These are phyloP conservation scores for Poeciliopsis prolifica DNA, from an alignment of 2,113 vertebrate species.

Conservation along the genomic window DNA sequence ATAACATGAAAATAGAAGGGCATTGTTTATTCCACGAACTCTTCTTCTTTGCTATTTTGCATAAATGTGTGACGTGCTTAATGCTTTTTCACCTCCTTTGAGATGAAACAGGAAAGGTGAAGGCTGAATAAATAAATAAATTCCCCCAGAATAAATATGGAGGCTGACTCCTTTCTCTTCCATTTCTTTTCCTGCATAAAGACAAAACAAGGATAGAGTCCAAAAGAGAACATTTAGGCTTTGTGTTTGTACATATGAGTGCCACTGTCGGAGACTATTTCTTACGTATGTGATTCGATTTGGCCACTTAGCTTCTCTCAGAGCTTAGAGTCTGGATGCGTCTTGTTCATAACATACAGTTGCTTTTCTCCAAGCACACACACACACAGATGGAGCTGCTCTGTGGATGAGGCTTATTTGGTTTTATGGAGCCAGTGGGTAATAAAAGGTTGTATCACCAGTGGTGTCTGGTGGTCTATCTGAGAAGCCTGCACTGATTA, in stretches of 20 bases:
- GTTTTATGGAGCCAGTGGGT: conserved; percentile 55
- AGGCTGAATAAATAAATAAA: conserved; percentile 46
- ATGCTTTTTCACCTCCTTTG: conserved; percentile 25
- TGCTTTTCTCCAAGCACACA: conserved; percentile 5
- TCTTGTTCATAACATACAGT: conserved; percentile 3
- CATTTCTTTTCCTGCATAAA: background rate
- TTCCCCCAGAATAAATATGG: conserved; percentile 46
- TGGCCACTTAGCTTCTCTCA: conserved; percentile 25
- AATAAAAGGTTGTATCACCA: conserved; percentile 55
- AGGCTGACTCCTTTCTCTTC: conserved; percentile 29
- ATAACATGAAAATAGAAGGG: background rate
- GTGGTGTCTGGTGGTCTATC: conserved; percentile 33
- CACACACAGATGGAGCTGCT: conserved; percentile 6
- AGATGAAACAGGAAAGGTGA: conserved; percentile 36
- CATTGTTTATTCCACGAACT: conserved; percentile 43
- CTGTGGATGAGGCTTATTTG: conserved; percentile 49
- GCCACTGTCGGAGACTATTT: conserved; percentile 13
- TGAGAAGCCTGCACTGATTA: conserved; percentile 53
- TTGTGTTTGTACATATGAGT: conserved; percentile 37
- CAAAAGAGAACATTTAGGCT: conserved; percentile 37
- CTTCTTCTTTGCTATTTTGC: conserved; percentile 42
- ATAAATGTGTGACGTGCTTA: conserved; percentile 47
- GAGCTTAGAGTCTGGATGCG: conserved; percentile 7
- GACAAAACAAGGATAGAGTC: conserved; percentile 16
- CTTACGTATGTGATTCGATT: conserved; percentile 43